Percentiles rank a stretch among this genome's conserved stretches.
Evolutionary conservation across 2,113 vertebrate genomes (phyloP).

Genomic region (Catharus minimus): DNA sequence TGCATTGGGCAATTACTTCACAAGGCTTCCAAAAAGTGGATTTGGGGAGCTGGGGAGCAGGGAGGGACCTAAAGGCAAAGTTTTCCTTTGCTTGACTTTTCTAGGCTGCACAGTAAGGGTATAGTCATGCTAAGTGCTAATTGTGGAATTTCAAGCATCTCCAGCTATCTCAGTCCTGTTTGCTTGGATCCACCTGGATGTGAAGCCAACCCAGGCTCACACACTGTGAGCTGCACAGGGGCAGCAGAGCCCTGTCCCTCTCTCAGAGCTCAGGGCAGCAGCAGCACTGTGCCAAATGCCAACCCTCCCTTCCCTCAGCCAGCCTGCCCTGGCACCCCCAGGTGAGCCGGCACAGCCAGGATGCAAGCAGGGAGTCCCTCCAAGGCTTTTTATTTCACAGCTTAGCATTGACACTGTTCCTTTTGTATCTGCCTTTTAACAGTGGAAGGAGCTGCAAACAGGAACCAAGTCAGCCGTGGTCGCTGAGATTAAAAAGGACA

Average conservation of each 20-base stretch:
- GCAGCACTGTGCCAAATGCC: background rate
- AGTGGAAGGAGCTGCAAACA: background rate
- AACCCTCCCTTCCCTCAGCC: background rate
- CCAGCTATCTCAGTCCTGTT: background rate
- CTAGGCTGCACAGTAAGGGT: background rate
- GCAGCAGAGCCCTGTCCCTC: background rate
- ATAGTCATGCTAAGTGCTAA: rapidly evolving
- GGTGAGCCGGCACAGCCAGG: background rate
- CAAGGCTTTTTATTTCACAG: background rate
- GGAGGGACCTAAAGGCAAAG: background rate
- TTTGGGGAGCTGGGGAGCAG: background rate
- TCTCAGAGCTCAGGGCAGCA: rapidly evolving
- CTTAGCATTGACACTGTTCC: background rate
- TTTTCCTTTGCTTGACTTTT: background rate
- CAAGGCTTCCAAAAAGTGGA: background rate
- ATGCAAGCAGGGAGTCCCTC: background rate
- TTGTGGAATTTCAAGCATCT: background rate
- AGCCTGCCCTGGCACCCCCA: background rate
- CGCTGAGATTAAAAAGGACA: background rate
- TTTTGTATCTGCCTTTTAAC: background rate
- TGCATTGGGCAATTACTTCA: background rate
- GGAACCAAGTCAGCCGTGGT: background rate
- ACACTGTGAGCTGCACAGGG: background rate
- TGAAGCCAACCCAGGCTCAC: background rate
- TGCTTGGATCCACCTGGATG: background rate